Conservation (phyloP, 2,888 invertebrate species). For the Tenthredo mesomela region DNA sequence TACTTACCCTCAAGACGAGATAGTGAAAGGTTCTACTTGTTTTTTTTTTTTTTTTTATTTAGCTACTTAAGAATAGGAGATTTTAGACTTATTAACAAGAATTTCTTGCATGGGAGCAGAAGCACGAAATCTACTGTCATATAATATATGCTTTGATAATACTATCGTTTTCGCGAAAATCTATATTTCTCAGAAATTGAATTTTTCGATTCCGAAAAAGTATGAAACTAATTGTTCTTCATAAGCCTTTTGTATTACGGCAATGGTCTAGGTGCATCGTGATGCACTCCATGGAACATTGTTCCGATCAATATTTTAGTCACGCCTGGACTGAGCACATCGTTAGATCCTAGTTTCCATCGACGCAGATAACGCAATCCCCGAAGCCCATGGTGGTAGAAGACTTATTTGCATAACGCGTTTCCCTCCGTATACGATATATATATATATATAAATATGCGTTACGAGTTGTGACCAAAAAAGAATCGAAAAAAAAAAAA, state of each 20-base stretch:
- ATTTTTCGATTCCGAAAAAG: too few relatives aligned
- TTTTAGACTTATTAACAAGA: not conserved
- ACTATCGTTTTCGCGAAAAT: too few relatives aligned
- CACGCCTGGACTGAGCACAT: constrained; percentile 39
- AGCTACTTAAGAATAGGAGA: not conserved
- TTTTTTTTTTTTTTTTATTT: not conserved
- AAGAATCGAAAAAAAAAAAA: not conserved
- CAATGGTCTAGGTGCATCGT: not conserved
- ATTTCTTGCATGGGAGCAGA: too few relatives aligned
- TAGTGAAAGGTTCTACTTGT: not conserved
- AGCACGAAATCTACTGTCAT: too few relatives aligned
- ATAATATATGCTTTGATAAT: too few relatives aligned
- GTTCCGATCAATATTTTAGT: constrained; percentile 29
- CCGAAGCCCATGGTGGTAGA: not conserved
- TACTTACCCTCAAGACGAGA: not conserved
- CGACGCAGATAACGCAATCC: constrained; percentile 28
- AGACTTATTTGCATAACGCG: constrained; percentile 40
- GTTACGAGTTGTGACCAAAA: not conserved
- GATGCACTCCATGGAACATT: not conserved
- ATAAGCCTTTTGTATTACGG: too few relatives aligned
- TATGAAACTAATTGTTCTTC: too few relatives aligned
- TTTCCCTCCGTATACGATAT: not conserved
- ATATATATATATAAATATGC: not conserved
- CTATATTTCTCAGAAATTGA: too few relatives aligned
- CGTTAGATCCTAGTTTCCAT: constrained; percentile 43